These are phyloP conservation scores for Podilymbus podiceps DNA, from an alignment of 2,113 vertebrate species.

Conservation along the genomic window DNA sequence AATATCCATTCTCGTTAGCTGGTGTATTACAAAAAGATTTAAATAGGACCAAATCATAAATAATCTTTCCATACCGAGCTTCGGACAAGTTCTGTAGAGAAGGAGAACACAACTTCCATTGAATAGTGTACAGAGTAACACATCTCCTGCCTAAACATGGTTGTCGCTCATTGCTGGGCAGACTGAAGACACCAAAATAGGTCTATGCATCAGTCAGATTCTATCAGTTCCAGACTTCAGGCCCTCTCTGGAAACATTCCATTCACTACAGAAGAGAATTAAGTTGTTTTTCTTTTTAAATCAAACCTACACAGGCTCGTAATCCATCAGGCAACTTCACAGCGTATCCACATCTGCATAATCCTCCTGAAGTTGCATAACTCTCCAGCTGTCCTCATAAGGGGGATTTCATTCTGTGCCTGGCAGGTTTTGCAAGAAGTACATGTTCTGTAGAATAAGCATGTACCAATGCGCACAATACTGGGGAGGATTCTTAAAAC, in stretches of 20 bases:
- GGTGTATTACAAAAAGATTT: background rate
- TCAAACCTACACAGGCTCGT: constrained; percentile 44
- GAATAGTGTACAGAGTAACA: background rate
- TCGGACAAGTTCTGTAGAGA: background rate
- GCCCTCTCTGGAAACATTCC: background rate
- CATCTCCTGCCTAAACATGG: background rate
- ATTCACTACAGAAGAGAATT: constrained; percentile 6
- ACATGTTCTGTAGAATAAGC: background rate
- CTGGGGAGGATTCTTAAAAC: background rate
- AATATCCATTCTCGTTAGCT: background rate
- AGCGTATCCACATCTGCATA: constrained; percentile 61
- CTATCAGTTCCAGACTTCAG: background rate
- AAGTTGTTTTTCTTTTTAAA: constrained; percentile 51
- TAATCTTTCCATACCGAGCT: background rate
- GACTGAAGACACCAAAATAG: background rate
- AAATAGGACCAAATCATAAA: background rate
- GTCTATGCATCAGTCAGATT: background rate
- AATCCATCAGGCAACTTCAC: constrained; percentile 64
- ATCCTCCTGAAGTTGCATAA: constrained; percentile 68
- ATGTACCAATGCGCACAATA: background rate
- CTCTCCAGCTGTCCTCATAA: constrained; percentile 70
- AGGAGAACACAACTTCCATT: background rate
- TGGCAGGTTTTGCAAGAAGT: constrained; percentile 56
- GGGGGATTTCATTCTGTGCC: constrained; percentile 58
- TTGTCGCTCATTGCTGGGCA: background rate